A percentile compares a stretch with the other conserved stretches of the same genome.
Evolutionary conservation across 2,888 invertebrate species (phyloP).

Genomic region (Linnaemya tessellans): DNA sequence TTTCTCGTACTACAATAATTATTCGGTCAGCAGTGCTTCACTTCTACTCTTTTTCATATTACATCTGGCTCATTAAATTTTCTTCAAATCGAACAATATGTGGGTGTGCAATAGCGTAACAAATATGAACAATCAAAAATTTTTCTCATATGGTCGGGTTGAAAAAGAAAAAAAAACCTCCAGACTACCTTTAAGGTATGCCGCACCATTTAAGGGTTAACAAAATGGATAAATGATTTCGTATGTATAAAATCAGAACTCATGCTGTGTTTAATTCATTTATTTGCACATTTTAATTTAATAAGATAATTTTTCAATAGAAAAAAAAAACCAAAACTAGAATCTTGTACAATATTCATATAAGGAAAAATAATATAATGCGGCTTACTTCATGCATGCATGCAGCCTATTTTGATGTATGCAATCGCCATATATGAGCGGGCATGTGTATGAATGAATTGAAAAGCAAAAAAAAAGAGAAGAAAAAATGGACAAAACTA

Average conservation of each 20-base stretch:
- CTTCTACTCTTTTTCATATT: background rate
- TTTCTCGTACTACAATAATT: background rate
- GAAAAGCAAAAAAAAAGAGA: background rate
- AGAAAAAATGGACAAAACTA: constrained; percentile 23
- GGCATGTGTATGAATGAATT: background rate
- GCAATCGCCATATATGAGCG: constrained; percentile 53
- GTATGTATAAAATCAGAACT: constrained; percentile 54
- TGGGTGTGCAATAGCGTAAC: constrained; percentile 13
- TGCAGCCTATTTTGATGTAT: constrained; percentile 59
- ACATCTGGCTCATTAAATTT: background rate
- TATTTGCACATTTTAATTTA: constrained; percentile 75
- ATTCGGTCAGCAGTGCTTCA: background rate
- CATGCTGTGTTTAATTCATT: constrained; percentile 74
- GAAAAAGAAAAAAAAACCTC: background rate
- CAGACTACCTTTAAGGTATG: constrained; percentile 38
- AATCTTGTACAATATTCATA: constrained; percentile 61
- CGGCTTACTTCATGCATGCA: constrained; percentile 49
- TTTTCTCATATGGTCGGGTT: background rate
- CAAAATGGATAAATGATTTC: constrained; percentile 52
- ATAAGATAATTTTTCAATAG: constrained; percentile 73
- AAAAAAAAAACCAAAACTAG: constrained; percentile 39
- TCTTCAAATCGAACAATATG: background rate
- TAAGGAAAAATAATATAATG: constrained; percentile 63
- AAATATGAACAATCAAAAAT: background rate
- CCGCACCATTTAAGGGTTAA: constrained; percentile 60